These are phyloP conservation scores for Eilema griseolum DNA, from an alignment of 2,888 invertebrate genomes.

Conservation along the genomic window DNA sequence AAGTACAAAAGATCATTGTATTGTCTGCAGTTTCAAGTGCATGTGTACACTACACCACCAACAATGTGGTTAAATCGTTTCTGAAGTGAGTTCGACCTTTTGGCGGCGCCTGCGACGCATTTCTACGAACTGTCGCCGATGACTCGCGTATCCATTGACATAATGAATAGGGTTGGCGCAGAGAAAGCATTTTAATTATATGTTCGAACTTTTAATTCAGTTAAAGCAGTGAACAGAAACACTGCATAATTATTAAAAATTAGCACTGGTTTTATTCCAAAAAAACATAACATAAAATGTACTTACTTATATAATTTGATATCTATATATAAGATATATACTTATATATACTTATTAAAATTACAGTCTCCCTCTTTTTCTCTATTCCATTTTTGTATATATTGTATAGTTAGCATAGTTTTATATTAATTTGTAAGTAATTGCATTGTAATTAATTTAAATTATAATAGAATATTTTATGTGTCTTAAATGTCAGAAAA, in stretches of 20 bases:
- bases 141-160: slow-evolving; percentile 66
- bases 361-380: too few relatives aligned
- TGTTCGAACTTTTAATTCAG: neutral
- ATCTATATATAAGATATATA: too few relatives aligned
- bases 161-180: slow-evolving; percentile 58
- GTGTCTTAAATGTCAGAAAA: neutral
- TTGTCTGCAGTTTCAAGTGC: slow-evolving; percentile 9
- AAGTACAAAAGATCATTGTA: neutral
- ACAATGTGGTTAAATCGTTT: slow-evolving; percentile 32
- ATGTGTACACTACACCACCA: slow-evolving; percentile 18
- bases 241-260: neutral
- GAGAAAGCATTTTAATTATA: slow-evolving; percentile 41
- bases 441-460: too few relatives aligned
- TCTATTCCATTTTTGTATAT: too few relatives aligned
- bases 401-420: too few relatives aligned
- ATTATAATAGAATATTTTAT: too few relatives aligned
- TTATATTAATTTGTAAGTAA: too few relatives aligned
- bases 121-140: slow-evolving; percentile 58
- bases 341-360: too few relatives aligned
- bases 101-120: slow-evolving; percentile 61
- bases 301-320: too few relatives aligned
- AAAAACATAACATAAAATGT: neutral
- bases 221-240: neutral
- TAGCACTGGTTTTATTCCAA: neutral
- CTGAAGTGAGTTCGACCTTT: slow-evolving; percentile 53